These are phyloP conservation scores for Leptopilina syphax DNA, from an alignment of 2,888 invertebrate species.

Conservation along the genomic window DNA sequence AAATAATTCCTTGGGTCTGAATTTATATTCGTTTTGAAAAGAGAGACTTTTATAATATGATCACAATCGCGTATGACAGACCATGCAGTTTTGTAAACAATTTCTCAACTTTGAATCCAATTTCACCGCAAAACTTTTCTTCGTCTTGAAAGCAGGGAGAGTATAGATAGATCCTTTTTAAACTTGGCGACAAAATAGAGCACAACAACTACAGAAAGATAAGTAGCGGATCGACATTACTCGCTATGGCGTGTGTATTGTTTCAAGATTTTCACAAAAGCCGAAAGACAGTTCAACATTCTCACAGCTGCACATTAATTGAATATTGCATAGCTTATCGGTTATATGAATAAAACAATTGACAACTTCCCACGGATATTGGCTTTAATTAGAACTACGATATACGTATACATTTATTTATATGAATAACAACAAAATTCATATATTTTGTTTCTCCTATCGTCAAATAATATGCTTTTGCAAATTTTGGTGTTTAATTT, in stretches of 20 bases:
- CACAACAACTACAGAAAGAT: slow-evolving; percentile 13
- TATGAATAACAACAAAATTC: neutral
- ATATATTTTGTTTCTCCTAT: neutral
- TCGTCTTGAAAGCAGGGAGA: slow-evolving; percentile 9
- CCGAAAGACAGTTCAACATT: slow-evolving; percentile 28
- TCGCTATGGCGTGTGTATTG: slow-evolving; percentile 4
- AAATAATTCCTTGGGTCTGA: slow-evolving; percentile 9
- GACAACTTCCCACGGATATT: slow-evolving; percentile 22
- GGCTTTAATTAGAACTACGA: slow-evolving; percentile 17
- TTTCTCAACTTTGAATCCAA: slow-evolving; percentile 37
- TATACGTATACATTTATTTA: neutral
- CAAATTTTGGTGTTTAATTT: neutral
- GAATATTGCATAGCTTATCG: slow-evolving; percentile 30
- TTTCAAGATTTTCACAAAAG: slow-evolving; percentile 22
- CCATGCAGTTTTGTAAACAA: slow-evolving; percentile 30
- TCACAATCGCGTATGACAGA: slow-evolving; percentile 26
- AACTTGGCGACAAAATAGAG: slow-evolving; percentile 18
- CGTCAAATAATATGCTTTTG: neutral
- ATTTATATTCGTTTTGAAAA: slow-evolving; percentile 13
- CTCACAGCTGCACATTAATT: slow-evolving; percentile 26
- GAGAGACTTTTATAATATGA: slow-evolving; percentile 25
- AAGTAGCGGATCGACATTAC: slow-evolving; percentile 16
- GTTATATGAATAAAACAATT: slow-evolving; percentile 28
- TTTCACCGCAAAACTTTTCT: slow-evolving; percentile 29
- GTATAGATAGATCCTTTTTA: slow-evolving; percentile 5